Conservation (phyloP, 2,888 invertebrate species). For the Hanleya hanleyi region DNA sequence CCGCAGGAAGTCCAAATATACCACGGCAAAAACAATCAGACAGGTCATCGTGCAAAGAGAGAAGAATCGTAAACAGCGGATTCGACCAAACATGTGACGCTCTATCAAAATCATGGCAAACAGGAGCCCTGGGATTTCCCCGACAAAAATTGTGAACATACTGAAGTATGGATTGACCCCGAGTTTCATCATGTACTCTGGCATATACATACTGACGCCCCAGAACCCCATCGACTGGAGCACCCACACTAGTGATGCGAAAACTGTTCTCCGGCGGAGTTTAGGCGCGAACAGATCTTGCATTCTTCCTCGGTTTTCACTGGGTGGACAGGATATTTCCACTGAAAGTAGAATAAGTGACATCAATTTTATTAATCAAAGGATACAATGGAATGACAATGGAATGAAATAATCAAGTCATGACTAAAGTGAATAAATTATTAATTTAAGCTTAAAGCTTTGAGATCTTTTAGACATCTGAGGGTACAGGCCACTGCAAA, state of each 20-base stretch:
- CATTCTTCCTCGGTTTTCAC: slow-evolving; percentile 45
- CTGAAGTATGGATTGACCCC: slow-evolving; percentile 58
- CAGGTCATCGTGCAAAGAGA: slow-evolving; percentile 47
- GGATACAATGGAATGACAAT: too few species aligned
- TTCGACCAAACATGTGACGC: slow-evolving; percentile 55
- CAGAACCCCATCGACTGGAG: slow-evolving; percentile 62
- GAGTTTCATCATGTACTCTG: slow-evolving; percentile 55
- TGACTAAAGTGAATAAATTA: too few species aligned
- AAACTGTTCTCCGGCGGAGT: slow-evolving; percentile 43
- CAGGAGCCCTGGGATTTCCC: slow-evolving; percentile 59
- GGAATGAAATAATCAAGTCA: too few species aligned
- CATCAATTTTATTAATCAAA: too few species aligned
- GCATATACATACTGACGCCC: slow-evolving; percentile 62
- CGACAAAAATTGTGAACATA: slow-evolving; percentile 61
- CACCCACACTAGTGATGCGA: slow-evolving; percentile 55
- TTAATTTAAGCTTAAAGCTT: too few species aligned
- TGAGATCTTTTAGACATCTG: too few species aligned
- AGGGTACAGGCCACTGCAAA: too few species aligned
- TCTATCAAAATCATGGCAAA: slow-evolving; percentile 61
- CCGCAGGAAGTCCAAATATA: slow-evolving; percentile 46
- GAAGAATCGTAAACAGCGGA: slow-evolving; percentile 58
- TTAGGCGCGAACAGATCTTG: slow-evolving; percentile 47
- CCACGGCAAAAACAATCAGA: slow-evolving; percentile 53
- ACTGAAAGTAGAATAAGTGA: slow-evolving; percentile 50
- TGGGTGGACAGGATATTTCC: slow-evolving; percentile 47